Base-by-base conservation (phyloP, 2,888 invertebrate genomes). In the Aricia artaxerxes region DNA sequence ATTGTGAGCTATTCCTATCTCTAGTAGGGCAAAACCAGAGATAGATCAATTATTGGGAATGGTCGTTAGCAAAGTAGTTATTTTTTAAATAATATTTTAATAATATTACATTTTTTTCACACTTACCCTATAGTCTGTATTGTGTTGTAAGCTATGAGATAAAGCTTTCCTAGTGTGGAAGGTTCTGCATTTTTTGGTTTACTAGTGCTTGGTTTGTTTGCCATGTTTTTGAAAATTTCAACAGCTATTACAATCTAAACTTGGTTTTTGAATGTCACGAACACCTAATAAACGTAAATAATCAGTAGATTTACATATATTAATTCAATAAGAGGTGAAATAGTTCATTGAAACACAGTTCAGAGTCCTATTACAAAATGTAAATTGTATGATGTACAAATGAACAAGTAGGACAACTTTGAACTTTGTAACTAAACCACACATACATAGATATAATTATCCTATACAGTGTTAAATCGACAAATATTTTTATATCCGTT, bases 91-190 rank as follows among this genome's bases (percentile, higher is more conserved):
- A 16, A 60, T 0, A 75, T 31, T 31, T 53, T 31, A 4, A 24
- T 75, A 75, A 24, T 44, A 44, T 5, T 6, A 6, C 0, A 40
- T 38, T 24, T 24, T n/a, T 76, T 57, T 6, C 31, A 53, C 80
- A 91, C 95, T 95, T 93, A 97, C 97, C 97, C 98, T 77, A 96
- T 84, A 80, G 96, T 96, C 92, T 97, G 97, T n/a, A 95, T 87
- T 35, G 95, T 91, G 91, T 98, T 98, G 86, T 97, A 97, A 0
- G 93, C 89, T 82, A 97, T 90, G 78, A 97, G 94, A 88, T 97
- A 97, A 0, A 94, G 85, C 90, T 96, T 96, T 38, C 94, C 94
- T 83, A 95, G 80, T 79, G 89, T 84, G 57, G 95, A 93, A 78
- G 94, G 94, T 87, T 95, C 95, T 83, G 95, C 94, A 82, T 80